Evolutionary conservation across 2,888 invertebrate genomes (phyloP), one percentile per base, ranked within the genome.

Genomic region (Tromatobia lineatoria): DNA sequence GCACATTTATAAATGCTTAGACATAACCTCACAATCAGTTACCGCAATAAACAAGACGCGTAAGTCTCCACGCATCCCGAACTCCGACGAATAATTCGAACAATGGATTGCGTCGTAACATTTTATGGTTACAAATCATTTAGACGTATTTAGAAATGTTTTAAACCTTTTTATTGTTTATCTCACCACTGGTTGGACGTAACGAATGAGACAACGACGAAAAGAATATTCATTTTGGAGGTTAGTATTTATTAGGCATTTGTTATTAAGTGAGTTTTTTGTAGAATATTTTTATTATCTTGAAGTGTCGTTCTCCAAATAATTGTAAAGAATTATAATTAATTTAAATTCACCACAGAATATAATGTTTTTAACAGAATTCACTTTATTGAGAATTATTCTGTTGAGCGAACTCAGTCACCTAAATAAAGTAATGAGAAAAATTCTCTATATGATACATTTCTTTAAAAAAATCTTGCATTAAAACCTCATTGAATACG

Each of bases 31-130:
- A 11, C 47, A 25, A 59, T 45, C 20, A 45, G 25, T 73, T 71
- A 61, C 64, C 57, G 76, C 76, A 66, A 76, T 82, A 82, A 82
- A 82, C 82, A 78, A 77, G 73, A 45, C 50, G 10, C 15, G 45
- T 42, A n/a, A 18, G 64, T n/a, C 4, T 18, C 3, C 42, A 45
- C 59, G 42, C 42, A 59, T 29, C 20, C 23, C 64, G n/a, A 11
- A 52, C 52, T 59, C 29, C 13, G 42, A 29, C 54, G 42, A 59
- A 38, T 54, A 57, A 25, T 78, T 59, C 54, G 23, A 69, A 81
- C 10, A 42, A 82, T 78, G 59, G 42, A n/a, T 42, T 38, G 38
- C 38, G 34, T n/a, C 18, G 34, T 20, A 18, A 42, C 29, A 34
- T 61, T 64, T 64, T 38, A 0, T 38, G 6, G 25, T 57, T 13